Base-by-base conservation (phyloP, 2,888 invertebrate genomes). In the Dolichopus griseipennis region DNA sequence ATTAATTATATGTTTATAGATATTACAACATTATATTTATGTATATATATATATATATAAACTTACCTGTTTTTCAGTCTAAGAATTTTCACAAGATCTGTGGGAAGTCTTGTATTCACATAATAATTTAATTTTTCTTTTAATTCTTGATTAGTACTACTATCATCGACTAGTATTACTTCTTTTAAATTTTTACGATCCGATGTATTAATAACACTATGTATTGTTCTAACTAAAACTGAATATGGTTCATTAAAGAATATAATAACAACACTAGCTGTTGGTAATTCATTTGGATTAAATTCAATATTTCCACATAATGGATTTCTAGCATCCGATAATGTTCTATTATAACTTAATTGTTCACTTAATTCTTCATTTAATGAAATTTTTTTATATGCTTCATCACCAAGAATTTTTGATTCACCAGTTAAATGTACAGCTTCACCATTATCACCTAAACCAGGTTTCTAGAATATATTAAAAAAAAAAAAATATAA, bases 161-260 rank as follows among this genome's bases (percentile, higher is more conserved):
- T 89, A 82, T 98, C 97, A 78, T 98, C 97, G n/a, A 97, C 90
- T 12, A 98, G 83, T 75, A 98, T 91, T 69, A 98, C 91, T 83
- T 98, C 97, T 78, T 93, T 90, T 18, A 98, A 71, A 52, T 79
- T 74, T 69, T 84, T 78, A 8, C 83, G 78, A 22, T 90, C 90
- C 62, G 90, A 86, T 62, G 89, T 83, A 76, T 88, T 89, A 12
- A 91, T 78, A 1, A 91, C 89, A 76, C 90, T 90, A 78, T 89
- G 87, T 71, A 91, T 88, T 66, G 92, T 93, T 75, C 88, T 81
- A 61, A 94, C 76, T 63, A 95, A 83, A 61, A 93, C 88, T 65
- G 93, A 92, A 84, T 91, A 94, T 0, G 93, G 92, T 80, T 96
- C 95, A 79, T 96, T 93, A 78, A 89, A 92, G 83, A 94, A 96